Base-by-base conservation (phyloP, 2,113 vertebrate genomes). In the Pandion haliaetus region DNA sequence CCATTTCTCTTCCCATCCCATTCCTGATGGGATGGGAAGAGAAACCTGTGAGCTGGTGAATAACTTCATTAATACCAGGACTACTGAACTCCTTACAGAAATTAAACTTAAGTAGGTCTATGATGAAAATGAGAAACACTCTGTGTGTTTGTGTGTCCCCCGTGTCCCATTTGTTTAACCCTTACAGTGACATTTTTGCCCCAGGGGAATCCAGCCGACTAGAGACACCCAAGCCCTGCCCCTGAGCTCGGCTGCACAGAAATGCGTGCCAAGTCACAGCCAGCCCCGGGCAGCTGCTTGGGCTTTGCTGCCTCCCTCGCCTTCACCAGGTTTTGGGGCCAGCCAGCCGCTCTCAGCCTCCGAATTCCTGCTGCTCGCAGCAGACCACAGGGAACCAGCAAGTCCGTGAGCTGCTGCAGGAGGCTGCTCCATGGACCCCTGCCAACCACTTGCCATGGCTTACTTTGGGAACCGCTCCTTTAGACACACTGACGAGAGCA, bases 401-500 rank as follows among this genome's bases (percentile, higher is more conserved):
- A 79, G 82, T 34, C 83, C 31, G 1, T 7, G 85, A 82, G 61
- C 82, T 89, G 79, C 78, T 85, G 78, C 5, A 0, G 42, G 14
- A 88, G 71, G 47, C 91, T 78, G 84, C 62, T n/a, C 73, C 1
- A 0, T 67, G 88, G 94, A 94, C 25, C 70, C 36, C 49, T 50
- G 82, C 90, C 96, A 96, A 86, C 62, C 88, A 77, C 94, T 96
- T 92, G 90, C 85, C 12, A 5, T 90, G 85, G 82, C 82, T 90
- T 28, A 63, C 66, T 87, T 62, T 77, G 90, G 70, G 90, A 92
- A 77, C 82, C 2, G 4, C 62, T 96, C 74, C 82, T 81, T 88
- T 28, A 82, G 88, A 73, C 78, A 62, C 80, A 47, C 67, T 93
- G 88, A 76, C 0, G 25, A 96, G 84, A 93, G 87, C 74, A 62